Evolutionary conservation across 1,140 invertebrate species (phyloP).

Genomic region (Trichonephila inaurata): DNA sequence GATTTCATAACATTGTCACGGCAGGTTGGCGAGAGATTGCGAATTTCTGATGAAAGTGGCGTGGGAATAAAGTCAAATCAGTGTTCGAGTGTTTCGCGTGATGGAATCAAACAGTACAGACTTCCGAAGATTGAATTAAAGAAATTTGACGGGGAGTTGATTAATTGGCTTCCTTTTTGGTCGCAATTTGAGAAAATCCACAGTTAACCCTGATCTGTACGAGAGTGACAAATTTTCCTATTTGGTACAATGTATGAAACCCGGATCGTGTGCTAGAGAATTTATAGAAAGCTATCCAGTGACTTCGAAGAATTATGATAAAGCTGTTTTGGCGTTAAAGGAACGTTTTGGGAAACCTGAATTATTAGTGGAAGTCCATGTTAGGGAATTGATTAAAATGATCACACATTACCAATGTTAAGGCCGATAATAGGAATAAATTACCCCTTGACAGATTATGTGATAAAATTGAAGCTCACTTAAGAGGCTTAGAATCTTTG

Average conservation of each 20-base stretch:
- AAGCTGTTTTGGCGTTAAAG: too few species aligned
- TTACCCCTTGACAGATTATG: neutral
- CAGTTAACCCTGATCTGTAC: conserved; percentile 4
- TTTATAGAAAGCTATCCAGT: too few species aligned
- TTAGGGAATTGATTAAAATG: conserved; percentile 11
- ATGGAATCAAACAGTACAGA: too few species aligned
- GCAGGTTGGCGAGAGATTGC: too few species aligned
- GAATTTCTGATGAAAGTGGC: too few species aligned
- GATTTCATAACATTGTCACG: too few species aligned
- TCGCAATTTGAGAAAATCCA: conserved; percentile 47
- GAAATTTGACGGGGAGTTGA: too few species aligned
- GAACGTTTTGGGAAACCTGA: neutral
- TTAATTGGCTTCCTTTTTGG: conserved; percentile 26
- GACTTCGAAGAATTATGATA: too few species aligned
- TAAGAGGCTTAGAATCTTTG: conserved; percentile 78
- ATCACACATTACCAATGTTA: conserved; percentile 12
- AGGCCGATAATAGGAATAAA: neutral
- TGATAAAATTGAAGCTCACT: conserved; percentile 78
- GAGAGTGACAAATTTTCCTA: conserved; percentile 27
- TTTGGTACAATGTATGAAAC: conserved; percentile 21
- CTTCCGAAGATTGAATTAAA: too few species aligned
- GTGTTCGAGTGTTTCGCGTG: too few species aligned
- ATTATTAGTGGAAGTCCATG: conserved; percentile 18
- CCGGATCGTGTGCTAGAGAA: neutral
- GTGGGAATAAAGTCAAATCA: too few species aligned